Evolutionary conservation across 2,888 invertebrate genomes (phyloP).

Genomic region (Choreutis nemorana): DNA sequence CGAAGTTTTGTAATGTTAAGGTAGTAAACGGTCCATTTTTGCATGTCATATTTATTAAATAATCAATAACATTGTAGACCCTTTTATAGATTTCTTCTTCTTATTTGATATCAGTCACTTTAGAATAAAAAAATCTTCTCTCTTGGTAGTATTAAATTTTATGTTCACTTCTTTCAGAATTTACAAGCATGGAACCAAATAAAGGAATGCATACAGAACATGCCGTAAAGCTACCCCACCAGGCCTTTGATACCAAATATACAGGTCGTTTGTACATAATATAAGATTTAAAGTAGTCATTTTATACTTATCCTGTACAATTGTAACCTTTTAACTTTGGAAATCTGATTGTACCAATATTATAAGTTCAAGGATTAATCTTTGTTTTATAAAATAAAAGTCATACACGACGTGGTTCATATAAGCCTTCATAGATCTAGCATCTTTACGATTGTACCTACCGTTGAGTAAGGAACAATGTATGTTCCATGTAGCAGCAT

Average conservation of each 20-base stretch:
- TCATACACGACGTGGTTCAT: background rate
- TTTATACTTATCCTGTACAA: background rate
- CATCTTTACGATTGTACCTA: background rate
- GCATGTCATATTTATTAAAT: no score
- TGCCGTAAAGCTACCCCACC: conserved; percentile 56
- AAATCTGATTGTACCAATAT: no score
- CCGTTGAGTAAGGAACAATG: background rate
- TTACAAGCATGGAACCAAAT: conserved; percentile 81
- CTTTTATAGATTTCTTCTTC: no score
- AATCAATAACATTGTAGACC: no score
- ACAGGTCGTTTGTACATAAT: conserved; percentile 10
- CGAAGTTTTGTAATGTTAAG: no score
- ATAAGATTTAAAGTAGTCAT: conserved; percentile 3
- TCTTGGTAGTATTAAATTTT: background rate
- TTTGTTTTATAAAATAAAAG: conserved; percentile 10
- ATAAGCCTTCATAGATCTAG: background rate
- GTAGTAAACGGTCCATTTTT: no score
- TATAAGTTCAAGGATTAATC: conserved; percentile 5
- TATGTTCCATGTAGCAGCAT: background rate
- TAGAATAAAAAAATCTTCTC: no score
- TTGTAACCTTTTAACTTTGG: background rate
- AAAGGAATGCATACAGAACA: conserved; percentile 75
- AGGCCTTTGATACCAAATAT: conserved; percentile 26
- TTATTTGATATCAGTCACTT: no score
- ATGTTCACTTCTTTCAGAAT: conserved; percentile 56